These are phyloP conservation scores for Galagoides demidoff DNA, from an alignment of 2,797 vertebrate genomes.

Conservation along the genomic window DNA sequence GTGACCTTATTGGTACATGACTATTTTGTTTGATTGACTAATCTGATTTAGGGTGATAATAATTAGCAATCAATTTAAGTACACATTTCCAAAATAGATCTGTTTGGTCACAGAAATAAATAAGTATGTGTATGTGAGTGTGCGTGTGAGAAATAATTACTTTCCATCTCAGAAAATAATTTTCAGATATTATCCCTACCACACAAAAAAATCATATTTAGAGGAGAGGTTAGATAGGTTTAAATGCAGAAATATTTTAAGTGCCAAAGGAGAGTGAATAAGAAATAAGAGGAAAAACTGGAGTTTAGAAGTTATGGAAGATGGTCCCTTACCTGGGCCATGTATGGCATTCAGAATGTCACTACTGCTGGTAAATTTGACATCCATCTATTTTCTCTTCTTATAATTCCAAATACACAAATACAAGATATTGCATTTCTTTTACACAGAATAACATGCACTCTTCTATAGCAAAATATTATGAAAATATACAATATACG, in stretches of 20 bases:
- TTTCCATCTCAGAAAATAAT: not conserved
- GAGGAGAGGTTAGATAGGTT: not conserved
- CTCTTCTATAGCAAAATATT: not conserved
- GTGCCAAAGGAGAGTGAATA: not conserved
- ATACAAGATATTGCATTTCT: not conserved
- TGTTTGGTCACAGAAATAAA: not conserved
- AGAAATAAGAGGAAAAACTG: not conserved
- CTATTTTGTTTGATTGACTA: not conserved
- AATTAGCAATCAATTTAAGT: not conserved
- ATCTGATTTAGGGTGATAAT: not conserved
- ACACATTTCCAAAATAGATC: conserved; percentile 1
- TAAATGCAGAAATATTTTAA: not conserved
- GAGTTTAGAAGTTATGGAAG: not conserved
- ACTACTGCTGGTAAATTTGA: not conserved
- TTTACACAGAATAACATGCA: not conserved
- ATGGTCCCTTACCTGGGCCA: not conserved
- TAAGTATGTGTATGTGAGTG: too few species aligned
- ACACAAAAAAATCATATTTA: not conserved
- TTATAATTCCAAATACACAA: not conserved
- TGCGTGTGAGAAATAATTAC: not conserved
- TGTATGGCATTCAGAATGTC: not conserved
- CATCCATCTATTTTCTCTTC: not conserved
- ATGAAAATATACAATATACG: not conserved
- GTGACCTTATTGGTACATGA: not conserved
- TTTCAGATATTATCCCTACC: not conserved